Evolutionary conservation across 2,888 invertebrate genomes (phyloP).

Genomic region (Volucella inanis): DNA sequence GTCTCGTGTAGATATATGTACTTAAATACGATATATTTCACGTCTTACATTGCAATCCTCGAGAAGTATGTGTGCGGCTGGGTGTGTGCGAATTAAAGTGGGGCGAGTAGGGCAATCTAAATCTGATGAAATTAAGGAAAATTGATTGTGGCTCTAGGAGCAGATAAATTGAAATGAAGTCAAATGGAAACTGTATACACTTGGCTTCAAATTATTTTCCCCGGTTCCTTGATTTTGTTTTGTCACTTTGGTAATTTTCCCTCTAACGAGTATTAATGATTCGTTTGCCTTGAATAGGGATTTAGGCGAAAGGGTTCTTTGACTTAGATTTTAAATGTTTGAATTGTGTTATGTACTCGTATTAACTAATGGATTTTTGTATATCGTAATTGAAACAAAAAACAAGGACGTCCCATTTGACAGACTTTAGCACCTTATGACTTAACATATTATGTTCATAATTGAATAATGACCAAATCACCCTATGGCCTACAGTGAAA

Average conservation of each 20-base stretch:
- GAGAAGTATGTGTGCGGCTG: no score
- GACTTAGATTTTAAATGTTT: background rate
- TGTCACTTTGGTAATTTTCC: constrained; percentile 64
- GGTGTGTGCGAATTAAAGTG: constrained; percentile 18
- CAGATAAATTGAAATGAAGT: constrained; percentile 75
- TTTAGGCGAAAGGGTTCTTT: background rate
- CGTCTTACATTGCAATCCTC: no score
- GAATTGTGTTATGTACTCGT: background rate
- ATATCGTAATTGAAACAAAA: no score
- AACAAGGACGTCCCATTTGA: no score
- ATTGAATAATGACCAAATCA: no score
- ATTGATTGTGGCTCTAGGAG: constrained; percentile 74
- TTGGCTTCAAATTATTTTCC: constrained; percentile 67
- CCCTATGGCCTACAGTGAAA: no score
- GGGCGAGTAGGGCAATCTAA: constrained; percentile 65
- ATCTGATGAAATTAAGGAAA: constrained; percentile 75
- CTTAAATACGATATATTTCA: background rate
- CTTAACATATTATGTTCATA: no score
- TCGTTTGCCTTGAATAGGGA: constrained; percentile 8
- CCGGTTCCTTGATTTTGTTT: constrained; percentile 63
- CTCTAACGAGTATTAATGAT: constrained; percentile 71
- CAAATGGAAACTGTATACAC: constrained; percentile 73
- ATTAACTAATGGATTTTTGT: no score
- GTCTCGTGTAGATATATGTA: background rate
- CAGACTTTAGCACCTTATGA: no score